A percentile compares a stretch with the other conserved stretches of the same genome.
These are phyloP conservation scores for Spheniscus humboldti DNA, from an alignment of 2,797 vertebrate species.

Conservation along the genomic window DNA sequence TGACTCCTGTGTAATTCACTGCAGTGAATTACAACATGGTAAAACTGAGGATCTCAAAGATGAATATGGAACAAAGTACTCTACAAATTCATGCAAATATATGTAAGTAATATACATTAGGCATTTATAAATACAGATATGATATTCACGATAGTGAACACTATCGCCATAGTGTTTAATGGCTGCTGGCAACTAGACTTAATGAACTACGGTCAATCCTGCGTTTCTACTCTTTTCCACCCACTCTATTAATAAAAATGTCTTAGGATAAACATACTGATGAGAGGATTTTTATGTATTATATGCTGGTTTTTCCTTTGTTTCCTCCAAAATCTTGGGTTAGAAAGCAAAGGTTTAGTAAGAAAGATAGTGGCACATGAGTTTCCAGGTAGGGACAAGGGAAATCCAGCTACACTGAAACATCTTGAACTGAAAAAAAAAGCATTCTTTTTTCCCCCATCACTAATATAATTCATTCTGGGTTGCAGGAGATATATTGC, in stretches of 20 bases:
- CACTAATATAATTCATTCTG: neutral
- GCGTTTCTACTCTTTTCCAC: neutral
- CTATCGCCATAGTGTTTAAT: neutral
- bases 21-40: neutral
- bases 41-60: neutral
- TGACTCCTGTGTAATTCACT: neutral
- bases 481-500: neutral
- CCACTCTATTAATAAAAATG: neutral
- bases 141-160: neutral
- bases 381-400: neutral
- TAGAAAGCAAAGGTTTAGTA: neutral
- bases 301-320: fast-evolving
- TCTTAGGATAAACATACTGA: neutral
- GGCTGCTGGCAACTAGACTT: neutral
- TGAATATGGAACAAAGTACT: neutral
- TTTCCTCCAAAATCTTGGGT: neutral
- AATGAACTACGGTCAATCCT: neutral
- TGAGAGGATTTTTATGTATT: neutral
- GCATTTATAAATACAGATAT: neutral
- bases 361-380: neutral
- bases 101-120: neutral
- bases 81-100: neutral
- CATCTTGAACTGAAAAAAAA: neutral
- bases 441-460: neutral
- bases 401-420: neutral